phyloP scores from a whole-genome alignment of 1,140 invertebrate species.

The Ditylenchus dipsaci region DNA sequence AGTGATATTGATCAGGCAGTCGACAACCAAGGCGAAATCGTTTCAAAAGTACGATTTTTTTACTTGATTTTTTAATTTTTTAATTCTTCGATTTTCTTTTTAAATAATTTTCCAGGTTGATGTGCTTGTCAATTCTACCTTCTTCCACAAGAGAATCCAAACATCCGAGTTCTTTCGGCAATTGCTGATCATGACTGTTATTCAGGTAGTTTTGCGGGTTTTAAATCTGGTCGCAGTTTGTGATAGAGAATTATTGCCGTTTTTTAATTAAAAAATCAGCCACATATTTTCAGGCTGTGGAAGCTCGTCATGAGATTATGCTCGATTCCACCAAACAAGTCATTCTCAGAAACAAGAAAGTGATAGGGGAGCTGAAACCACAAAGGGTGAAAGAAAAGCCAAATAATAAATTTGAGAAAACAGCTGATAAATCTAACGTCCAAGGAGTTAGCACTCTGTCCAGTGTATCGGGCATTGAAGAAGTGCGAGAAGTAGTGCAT shows the following conservation, averaged over 20 bases:
- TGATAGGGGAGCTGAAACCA: conserved; percentile 19
- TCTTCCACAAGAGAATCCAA: conserved; percentile 27
- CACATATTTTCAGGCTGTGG: neutral
- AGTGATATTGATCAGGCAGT: conserved; percentile 19
- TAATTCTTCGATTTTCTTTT: neutral
- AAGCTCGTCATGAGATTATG: neutral
- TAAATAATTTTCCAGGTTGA: conserved; percentile 20
- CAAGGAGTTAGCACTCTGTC: neutral
- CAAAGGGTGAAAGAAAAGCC: conserved; percentile 15
- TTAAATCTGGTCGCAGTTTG: no score
- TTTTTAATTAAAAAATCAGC: conserved; percentile 11
- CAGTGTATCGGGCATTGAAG: neutral
- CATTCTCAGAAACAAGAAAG: conserved; percentile 22
- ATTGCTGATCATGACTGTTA: neutral
- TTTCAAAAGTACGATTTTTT: neutral
- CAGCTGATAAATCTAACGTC: neutral
- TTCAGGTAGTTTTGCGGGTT: no score
- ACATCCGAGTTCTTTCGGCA: conserved; percentile 32
- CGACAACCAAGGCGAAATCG: conserved; percentile 10
- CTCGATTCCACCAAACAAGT: conserved; percentile 15
- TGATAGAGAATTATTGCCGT: no score
- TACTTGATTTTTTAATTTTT: no score
- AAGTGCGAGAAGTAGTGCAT: neutral
- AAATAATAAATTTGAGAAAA: neutral
- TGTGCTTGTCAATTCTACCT: conserved; percentile 29